Conservation (phyloP, 1,140 invertebrate species). For the Trialeurodes vaporariorum region DNA sequence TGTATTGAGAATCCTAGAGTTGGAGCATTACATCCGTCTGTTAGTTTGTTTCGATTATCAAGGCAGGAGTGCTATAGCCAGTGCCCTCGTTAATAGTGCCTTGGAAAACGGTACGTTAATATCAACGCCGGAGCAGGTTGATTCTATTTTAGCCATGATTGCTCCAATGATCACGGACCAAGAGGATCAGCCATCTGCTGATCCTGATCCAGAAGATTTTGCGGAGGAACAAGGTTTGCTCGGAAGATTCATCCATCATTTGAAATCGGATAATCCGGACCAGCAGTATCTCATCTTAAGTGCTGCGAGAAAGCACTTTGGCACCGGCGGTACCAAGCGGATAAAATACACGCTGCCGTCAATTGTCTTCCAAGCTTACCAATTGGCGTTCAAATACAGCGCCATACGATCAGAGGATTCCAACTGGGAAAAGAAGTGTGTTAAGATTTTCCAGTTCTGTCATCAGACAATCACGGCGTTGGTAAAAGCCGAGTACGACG, state of each 20-base stretch:
- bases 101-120: conserved; percentile 80
- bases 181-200: conserved; percentile 52
- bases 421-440: conserved; percentile 96
- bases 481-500: conserved; percentile 86
- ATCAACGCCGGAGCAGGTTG: conserved; percentile 75
- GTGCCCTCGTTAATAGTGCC: conserved; percentile 78
- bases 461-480: conserved; percentile 87
- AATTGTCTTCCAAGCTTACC: conserved; percentile 89
- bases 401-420: conserved; percentile 73
- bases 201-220: conserved; percentile 86
- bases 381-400: conserved; percentile 75
- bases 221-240: conserved; percentile 91
- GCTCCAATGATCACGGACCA: conserved; percentile 82
- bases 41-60: conserved; percentile 82
- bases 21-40: conserved; percentile 74
- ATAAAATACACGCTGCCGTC: conserved; percentile 91
- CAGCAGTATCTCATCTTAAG: conserved; percentile 87
- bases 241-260: conserved; percentile 79
- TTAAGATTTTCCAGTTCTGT: conserved; percentile 97
- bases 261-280: conserved; percentile 74
- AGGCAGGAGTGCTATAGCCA: conserved; percentile 73
- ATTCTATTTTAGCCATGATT: conserved; percentile 64
- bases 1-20: conserved; percentile 68
- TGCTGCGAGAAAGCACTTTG: conserved; percentile 80
- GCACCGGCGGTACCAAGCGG: conserved; percentile 70